These are phyloP conservation scores for Corythornis leucogaster DNA, from an alignment of 2,797 vertebrate species.

Conservation along the genomic window DNA sequence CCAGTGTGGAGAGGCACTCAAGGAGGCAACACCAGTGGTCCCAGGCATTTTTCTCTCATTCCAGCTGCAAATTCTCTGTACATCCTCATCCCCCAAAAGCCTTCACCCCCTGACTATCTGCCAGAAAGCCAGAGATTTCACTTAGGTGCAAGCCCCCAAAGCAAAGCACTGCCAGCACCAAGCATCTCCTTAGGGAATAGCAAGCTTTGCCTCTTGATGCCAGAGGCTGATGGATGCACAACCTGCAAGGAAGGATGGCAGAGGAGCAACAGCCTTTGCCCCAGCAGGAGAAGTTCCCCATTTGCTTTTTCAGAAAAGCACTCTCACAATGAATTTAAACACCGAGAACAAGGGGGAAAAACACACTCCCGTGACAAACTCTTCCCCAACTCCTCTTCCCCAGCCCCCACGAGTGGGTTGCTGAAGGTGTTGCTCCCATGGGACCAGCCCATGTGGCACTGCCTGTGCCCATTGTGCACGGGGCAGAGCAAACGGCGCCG, in stretches of 20 bases:
- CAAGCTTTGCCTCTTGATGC: rapidly evolving
- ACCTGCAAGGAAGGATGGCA: not conserved
- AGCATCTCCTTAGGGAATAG: not conserved
- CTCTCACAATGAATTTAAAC: not conserved
- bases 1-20: not conserved
- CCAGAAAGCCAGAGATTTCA: not conserved
- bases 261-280: not conserved
- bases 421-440: rapidly evolving
- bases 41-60: not conserved
- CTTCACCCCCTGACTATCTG: not conserved
- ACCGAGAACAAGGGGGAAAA: not conserved
- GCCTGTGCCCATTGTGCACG: rapidly evolving
- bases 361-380: rapidly evolving
- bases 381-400: not conserved
- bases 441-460: not conserved
- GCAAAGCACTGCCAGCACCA: not conserved
- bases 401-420: rapidly evolving
- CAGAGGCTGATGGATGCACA: not conserved
- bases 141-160: not conserved
- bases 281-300: not conserved
- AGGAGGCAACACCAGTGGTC: not conserved
- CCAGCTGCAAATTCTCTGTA: not conserved
- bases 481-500: not conserved
- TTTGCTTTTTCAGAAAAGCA: not conserved
- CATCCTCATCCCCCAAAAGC: rapidly evolving